These are phyloP conservation scores for Diacarnus erythraeanus DNA, from an alignment of 37 sponge, comb jelly and placozoan species.

Conservation along the genomic window DNA sequence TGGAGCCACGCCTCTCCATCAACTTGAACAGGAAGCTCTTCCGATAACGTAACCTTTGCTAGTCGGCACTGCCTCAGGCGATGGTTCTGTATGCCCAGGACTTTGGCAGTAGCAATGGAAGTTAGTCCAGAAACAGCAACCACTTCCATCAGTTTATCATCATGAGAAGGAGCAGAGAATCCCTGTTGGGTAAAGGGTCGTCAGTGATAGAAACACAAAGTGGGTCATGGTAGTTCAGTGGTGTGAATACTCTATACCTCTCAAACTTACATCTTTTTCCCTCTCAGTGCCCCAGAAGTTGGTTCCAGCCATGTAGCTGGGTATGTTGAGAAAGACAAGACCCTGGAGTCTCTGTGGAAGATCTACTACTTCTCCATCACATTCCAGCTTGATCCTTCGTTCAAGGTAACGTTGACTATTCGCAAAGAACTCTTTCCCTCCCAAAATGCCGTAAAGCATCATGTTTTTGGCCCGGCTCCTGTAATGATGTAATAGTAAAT, in stretches of 20 bases:
- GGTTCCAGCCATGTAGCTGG: conserved; percentile 96
- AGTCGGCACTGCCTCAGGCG: conserved; percentile 77
- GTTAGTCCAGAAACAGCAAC: conserved; percentile 83
- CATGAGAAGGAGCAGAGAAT: conserved; percentile 85
- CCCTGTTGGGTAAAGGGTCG: conserved; percentile 45
- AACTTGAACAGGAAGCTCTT: conserved; percentile 81
- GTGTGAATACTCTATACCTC: background rate
- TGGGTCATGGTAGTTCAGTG: background rate
- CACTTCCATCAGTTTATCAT: conserved; percentile 93
- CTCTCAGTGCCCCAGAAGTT: conserved; percentile 98
- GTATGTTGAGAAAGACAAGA: conserved; percentile 89
- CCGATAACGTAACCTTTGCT: conserved; percentile 62
- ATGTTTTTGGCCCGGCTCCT: conserved; percentile 85
- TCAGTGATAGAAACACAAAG: background rate
- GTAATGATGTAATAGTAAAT: too few relatives aligned
- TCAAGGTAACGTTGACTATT: conserved; percentile 69
- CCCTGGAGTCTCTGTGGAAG: conserved; percentile 86
- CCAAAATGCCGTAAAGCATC: conserved; percentile 74
- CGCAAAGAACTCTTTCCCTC: conserved; percentile 81
- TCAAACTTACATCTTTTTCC: conserved; percentile 59
- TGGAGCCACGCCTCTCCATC: conserved; percentile 99
- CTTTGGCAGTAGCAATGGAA: conserved; percentile 71
- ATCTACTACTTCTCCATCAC: conserved; percentile 76
- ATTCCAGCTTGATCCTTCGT: conserved; percentile 69
- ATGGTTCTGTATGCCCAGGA: conserved; percentile 78